phyloP scores from a whole-genome alignment of 2,113 vertebrate genomes.

The Mastomys natalensis region DNA sequence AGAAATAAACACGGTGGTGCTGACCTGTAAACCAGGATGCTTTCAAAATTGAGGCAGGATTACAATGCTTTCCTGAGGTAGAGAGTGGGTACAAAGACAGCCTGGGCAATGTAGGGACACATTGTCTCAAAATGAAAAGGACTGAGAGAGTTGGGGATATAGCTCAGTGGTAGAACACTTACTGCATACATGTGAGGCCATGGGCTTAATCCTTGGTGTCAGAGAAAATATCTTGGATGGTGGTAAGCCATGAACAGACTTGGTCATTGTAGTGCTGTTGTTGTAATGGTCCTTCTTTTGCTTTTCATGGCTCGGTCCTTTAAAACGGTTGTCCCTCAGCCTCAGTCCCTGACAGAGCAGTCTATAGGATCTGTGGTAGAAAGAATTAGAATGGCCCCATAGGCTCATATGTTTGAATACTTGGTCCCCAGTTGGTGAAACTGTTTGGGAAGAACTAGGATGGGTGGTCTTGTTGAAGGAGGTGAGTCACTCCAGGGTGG shows the following conservation, averaged over 20 bases:
- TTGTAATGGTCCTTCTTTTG: background rate
- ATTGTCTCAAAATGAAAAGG: background rate
- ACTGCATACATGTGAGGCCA: background rate
- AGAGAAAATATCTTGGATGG: background rate
- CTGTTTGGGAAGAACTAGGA: background rate
- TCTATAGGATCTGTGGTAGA: background rate
- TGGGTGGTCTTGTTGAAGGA: background rate
- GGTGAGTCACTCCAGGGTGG: background rate
- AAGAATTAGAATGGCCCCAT: background rate
- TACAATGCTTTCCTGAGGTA: background rate
- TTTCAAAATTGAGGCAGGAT: background rate
- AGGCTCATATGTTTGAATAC: background rate
- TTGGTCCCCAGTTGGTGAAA: background rate
- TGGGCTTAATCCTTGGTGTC: background rate
- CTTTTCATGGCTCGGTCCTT: background rate
- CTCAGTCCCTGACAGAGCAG: background rate
- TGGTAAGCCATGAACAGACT: background rate
- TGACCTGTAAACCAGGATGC: background rate
- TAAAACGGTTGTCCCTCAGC: background rate
- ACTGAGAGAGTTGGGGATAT: background rate
- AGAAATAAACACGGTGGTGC: background rate
- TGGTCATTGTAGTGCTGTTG: background rate
- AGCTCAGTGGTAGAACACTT: background rate
- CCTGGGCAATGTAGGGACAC: background rate
- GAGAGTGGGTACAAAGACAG: background rate